Percentiles rank a stretch among this genome's conserved stretches.
Evolutionary conservation across 2,888 invertebrate genomes (phyloP).

Genomic region (Drosophila greeni): DNA sequence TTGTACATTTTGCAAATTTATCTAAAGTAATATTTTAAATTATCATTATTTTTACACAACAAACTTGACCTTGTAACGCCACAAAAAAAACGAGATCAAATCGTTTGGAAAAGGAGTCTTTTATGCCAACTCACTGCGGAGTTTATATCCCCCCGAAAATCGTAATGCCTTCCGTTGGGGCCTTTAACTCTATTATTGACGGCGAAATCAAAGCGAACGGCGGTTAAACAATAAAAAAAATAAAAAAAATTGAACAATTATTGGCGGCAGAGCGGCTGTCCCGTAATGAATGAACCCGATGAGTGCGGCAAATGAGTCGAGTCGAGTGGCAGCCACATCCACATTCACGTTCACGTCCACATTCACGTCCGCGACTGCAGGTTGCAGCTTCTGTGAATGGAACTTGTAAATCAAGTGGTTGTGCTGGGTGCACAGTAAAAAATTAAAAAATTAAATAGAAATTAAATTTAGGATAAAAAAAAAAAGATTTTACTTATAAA

Average conservation of each 20-base stretch:
- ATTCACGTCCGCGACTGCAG: constrained; percentile 13
- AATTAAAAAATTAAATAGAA: background rate
- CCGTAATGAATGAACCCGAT: constrained; percentile 31
- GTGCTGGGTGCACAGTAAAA: constrained; percentile 8
- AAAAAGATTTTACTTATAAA: too few species aligned
- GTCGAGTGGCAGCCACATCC: constrained; percentile 36
- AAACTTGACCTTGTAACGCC: constrained; percentile 11
- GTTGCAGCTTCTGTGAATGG: constrained; percentile 30
- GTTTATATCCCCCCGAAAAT: background rate
- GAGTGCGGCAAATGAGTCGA: constrained; percentile 30
- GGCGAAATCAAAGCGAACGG: constrained; percentile 54
- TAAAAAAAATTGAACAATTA: constrained; percentile 41
- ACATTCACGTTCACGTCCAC: constrained; percentile 1
- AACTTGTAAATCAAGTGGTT: constrained; percentile 43
- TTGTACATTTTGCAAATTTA: constrained; percentile 2
- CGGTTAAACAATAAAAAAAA: constrained; percentile 43
- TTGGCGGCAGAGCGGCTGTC: constrained; percentile 26
- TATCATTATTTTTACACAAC: too few species aligned
- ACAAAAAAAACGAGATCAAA: constrained; percentile 33
- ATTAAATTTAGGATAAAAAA: too few species aligned
- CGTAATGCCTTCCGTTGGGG: constrained; percentile 22
- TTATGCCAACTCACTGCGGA: constrained; percentile 31
- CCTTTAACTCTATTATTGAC: constrained; percentile 53
- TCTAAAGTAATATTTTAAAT: background rate
- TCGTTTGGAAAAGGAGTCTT: constrained; percentile 1